Evolutionary conservation across 2,797 vertebrate genomes (phyloP).

Genomic region (Schizopygopsis pylzovi): DNA sequence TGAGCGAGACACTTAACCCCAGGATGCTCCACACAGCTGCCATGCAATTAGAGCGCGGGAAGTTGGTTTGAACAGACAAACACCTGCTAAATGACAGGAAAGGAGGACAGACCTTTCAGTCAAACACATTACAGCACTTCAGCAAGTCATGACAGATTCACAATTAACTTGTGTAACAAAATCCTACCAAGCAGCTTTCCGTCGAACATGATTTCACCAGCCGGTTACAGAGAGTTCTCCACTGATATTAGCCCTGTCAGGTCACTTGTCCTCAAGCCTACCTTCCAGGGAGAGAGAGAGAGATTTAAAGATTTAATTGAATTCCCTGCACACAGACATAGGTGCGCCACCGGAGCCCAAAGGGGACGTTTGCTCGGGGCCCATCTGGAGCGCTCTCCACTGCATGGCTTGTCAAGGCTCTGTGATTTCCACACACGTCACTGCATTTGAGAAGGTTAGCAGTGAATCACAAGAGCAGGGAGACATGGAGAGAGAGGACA

Average conservation of each 20-base stretch:
- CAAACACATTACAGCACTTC: conserved; percentile 14
- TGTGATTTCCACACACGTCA: conserved; percentile 51
- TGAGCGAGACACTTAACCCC: not conserved
- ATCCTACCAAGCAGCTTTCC: conserved; percentile 16
- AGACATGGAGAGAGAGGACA: conserved; percentile 15
- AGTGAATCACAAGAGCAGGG: conserved; percentile 49
- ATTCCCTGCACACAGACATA: conserved; percentile 46
- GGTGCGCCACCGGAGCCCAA: conserved; percentile 38
- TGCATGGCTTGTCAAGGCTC: conserved; percentile 41
- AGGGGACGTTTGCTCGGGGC: conserved; percentile 41
- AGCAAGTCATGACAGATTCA: conserved; percentile 16
- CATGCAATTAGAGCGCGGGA: not conserved
- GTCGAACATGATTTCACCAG: not conserved
- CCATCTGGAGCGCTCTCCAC: conserved; percentile 54
- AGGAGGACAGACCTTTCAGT: not conserved
- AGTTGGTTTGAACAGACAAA: not conserved
- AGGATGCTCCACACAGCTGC: not conserved
- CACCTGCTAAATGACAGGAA: not conserved
- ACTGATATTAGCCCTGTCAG: conserved; percentile 34
- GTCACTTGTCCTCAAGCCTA: conserved; percentile 32
- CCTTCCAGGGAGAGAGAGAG: conserved; percentile 38
- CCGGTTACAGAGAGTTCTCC: conserved; percentile 15
- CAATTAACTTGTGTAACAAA: not conserved
- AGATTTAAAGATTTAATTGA: conserved; percentile 54
- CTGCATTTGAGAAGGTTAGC: conserved; percentile 44